phyloP scores from a whole-genome alignment of 2,888 invertebrate genomes.

The Gnatocerus cornutus region DNA sequence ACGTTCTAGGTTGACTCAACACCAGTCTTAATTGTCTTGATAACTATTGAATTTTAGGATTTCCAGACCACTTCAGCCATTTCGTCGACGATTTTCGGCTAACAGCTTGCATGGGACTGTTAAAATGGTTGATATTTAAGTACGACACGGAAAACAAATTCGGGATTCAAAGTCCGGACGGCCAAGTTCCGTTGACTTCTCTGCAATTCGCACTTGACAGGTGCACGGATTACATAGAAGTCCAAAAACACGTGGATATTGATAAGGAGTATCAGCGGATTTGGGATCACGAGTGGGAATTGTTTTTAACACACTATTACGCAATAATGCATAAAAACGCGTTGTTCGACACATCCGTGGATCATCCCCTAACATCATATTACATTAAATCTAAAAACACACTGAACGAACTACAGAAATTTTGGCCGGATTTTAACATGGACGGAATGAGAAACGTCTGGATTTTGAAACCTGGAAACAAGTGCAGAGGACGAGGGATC shows the following conservation, averaged over 20 bases:
- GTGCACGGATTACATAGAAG: conserved; percentile 84
- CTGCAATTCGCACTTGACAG: conserved; percentile 89
- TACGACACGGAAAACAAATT: conserved; percentile 72
- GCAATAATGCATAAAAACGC: conserved; percentile 78
- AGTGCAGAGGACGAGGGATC: conserved; percentile 93
- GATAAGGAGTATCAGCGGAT: conserved; percentile 75
- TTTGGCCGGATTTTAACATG: conserved; percentile 88
- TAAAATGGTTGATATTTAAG: conserved; percentile 83
- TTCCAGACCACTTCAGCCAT: conserved; percentile 86
- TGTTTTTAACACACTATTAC: conserved; percentile 83
- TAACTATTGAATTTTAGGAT: conserved; percentile 68
- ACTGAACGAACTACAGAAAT: conserved; percentile 78
- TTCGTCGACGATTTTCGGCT: conserved; percentile 92
- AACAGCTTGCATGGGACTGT: conserved; percentile 88
- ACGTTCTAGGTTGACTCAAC: conserved; percentile 77
- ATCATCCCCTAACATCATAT: conserved; percentile 49
- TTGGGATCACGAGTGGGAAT: conserved; percentile 94
- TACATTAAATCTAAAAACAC: conserved; percentile 75
- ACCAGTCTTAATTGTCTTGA: too few species aligned
- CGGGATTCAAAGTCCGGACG: conserved; percentile 74
- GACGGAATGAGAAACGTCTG: conserved; percentile 93
- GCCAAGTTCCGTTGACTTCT: conserved; percentile 82
- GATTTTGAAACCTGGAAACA: conserved; percentile 96
- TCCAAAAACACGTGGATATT: conserved; percentile 83
- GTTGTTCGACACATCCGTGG: conserved; percentile 58